Percentiles rank a stretch among this genome's conserved stretches.
These are phyloP conservation scores for Rhamphomyia laevipes DNA, from an alignment of 2,888 invertebrate genomes.

Conservation along the genomic window DNA sequence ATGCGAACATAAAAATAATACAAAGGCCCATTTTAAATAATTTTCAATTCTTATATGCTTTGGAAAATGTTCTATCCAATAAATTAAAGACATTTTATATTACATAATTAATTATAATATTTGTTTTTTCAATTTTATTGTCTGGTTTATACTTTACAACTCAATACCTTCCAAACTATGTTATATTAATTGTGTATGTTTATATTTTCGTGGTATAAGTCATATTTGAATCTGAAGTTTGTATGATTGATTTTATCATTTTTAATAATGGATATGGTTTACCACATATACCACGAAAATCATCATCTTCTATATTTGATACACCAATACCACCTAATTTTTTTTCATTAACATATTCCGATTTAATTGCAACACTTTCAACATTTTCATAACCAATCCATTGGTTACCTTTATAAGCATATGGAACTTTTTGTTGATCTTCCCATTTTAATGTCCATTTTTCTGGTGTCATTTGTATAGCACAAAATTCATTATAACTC, in stretches of 20 bases:
- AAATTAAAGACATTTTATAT: too few species aligned
- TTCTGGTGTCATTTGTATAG: not conserved
- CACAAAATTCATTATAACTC: constrained; percentile 41
- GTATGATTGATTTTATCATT: constrained; percentile 1
- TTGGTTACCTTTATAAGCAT: constrained; percentile 28
- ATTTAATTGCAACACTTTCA: constrained; percentile 30
- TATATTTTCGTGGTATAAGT: not conserved
- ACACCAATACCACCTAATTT: constrained; percentile 45
- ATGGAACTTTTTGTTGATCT: constrained; percentile 27
- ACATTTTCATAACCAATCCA: constrained; percentile 38
- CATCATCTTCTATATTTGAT: constrained; percentile 51
- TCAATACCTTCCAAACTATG: constrained; percentile 10
- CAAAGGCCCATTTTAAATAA: too few species aligned
- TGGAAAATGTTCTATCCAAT: too few species aligned
- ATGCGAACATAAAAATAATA: too few species aligned
- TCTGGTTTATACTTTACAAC: too few species aligned
- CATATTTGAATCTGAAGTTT: not conserved
- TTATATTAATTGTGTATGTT: not conserved
- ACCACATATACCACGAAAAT: constrained; percentile 20
- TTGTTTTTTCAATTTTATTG: too few species aligned
- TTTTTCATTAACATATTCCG: constrained; percentile 25
- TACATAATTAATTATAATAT: too few species aligned
- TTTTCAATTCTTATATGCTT: too few species aligned
- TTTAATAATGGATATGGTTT: constrained; percentile 4
- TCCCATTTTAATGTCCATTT: constrained; percentile 26